Evolutionary conservation across 2,113 vertebrate species (phyloP).

Genomic region (Cervus canadensis): DNA sequence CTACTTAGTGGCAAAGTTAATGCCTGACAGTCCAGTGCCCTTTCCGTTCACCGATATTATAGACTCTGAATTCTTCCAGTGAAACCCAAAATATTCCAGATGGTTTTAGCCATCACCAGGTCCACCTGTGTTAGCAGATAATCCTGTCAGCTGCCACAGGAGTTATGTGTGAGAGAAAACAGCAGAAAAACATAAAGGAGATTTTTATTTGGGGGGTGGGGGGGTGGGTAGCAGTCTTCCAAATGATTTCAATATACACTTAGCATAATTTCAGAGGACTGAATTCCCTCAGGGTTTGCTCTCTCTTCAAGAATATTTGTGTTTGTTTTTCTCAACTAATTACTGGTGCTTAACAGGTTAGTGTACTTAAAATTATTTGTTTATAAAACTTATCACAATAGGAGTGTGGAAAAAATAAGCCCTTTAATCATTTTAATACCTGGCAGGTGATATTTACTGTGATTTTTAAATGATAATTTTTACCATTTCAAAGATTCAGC

Average conservation of each 20-base stretch:
- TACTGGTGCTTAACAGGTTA: constrained; percentile 67
- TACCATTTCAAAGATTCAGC: constrained; percentile 51
- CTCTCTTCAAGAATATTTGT: constrained; percentile 62
- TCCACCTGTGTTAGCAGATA: background rate
- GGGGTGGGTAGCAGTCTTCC: background rate
- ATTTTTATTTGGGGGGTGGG: background rate
- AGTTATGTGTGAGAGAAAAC: background rate
- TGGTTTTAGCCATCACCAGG: background rate
- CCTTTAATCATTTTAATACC: constrained; percentile 66
- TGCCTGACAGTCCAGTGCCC: background rate
- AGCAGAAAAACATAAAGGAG: background rate
- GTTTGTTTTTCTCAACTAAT: constrained; percentile 73
- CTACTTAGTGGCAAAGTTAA: background rate
- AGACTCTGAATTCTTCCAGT: background rate
- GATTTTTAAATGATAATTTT: constrained; percentile 65
- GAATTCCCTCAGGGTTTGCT: constrained; percentile 61
- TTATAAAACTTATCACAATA: constrained; percentile 68
- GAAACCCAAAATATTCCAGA: constrained; percentile 8
- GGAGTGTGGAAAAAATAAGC: constrained; percentile 56
- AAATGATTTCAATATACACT: constrained; percentile 41
- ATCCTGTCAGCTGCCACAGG: background rate
- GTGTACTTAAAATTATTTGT: constrained; percentile 68
- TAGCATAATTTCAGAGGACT: constrained; percentile 64
- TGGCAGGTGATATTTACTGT: constrained; percentile 66
- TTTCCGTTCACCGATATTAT: background rate